Base-by-base conservation (phyloP, 2,888 invertebrate species). In the Zygothrica quintamaculata region DNA sequence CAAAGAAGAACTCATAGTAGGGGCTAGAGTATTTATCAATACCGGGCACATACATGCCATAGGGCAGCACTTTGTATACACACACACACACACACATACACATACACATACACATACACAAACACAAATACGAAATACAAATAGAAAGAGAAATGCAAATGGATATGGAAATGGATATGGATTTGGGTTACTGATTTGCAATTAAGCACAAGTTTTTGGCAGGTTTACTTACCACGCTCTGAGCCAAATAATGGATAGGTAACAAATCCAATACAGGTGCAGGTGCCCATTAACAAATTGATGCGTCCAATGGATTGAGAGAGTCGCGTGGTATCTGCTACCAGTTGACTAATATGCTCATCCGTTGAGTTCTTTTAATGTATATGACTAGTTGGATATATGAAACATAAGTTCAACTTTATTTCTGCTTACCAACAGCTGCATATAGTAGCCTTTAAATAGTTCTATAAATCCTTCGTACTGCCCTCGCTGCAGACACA, bases 191-290 rank as follows among this genome's bases (percentile, higher is more conserved):
- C n/a, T n/a, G n/a, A n/a, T n/a, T n/a, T n/a, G 6, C 11, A n/a
- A 25, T 9, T 31, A 39, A 53, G 8, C 37, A 34, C 3, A 26
- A n/a, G 37, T 15, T 13, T 29, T 13, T 29, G 5, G 15, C 5
- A 9, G 6, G 13, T 26, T 31, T 9, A 25, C 64, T 47, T 34
- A 88, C 88, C 88, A 29, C 81, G 76, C 7, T 77, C 55, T 1
- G 81, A 65, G 1, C 81, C 81, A 66, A 88, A 84, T 12, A 88
- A 62, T 1, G 89, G 88, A 70, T 84, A 89, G 11, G 73, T 78
- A 1, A 77, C 65, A 42, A 88, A 77, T 3, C 88, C 89, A 22
- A 87, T 61, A 52, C 85, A 80, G 3, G 77, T 77, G 51, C 74
- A 77, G 5, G 61, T 73, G 11, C 88, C 88, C 80, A 88, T 74